A percentile compares a stretch with the other conserved stretches of the same genome.
phyloP scores from a whole-genome alignment of 2,113 vertebrate genomes.

The Coturnix japonica region DNA sequence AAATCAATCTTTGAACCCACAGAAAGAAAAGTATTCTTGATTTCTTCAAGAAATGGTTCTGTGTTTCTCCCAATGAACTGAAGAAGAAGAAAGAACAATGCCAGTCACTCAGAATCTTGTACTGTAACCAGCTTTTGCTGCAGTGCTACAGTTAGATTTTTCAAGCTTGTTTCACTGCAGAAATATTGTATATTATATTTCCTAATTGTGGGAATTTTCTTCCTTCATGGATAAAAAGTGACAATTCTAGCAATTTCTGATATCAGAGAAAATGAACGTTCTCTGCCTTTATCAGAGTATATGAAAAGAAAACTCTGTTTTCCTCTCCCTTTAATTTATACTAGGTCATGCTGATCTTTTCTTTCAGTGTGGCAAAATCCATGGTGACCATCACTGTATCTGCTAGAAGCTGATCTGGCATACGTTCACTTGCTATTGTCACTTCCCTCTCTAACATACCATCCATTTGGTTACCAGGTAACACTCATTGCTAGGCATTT shows the following conservation, averaged over 20 bases:
- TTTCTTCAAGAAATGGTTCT: neutral
- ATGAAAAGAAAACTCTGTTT: neutral
- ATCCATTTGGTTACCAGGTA: constrained; percentile 67
- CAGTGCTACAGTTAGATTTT: neutral
- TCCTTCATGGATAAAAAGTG: neutral
- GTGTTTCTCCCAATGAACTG: neutral
- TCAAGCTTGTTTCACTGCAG: neutral
- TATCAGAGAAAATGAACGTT: neutral
- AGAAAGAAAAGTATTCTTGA: neutral
- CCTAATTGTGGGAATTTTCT: neutral
- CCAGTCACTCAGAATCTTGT: neutral
- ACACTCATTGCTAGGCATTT: constrained; percentile 54
- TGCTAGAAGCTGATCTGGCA: constrained; percentile 32
- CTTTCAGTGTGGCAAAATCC: constrained; percentile 4
- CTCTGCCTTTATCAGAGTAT: rapidly evolving
- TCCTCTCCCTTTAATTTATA: neutral
- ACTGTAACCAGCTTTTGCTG: neutral
- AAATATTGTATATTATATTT: neutral
- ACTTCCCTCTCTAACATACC: constrained; percentile 51
- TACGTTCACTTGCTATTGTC: constrained; percentile 49
- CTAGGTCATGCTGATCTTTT: neutral
- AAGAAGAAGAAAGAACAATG: rapidly evolving
- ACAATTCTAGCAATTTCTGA: neutral
- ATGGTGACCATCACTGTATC: constrained; percentile 34
- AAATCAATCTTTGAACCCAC: neutral